Conservation (phyloP, 1,140 invertebrate genomes). For the Halesus radiatus region DNA sequence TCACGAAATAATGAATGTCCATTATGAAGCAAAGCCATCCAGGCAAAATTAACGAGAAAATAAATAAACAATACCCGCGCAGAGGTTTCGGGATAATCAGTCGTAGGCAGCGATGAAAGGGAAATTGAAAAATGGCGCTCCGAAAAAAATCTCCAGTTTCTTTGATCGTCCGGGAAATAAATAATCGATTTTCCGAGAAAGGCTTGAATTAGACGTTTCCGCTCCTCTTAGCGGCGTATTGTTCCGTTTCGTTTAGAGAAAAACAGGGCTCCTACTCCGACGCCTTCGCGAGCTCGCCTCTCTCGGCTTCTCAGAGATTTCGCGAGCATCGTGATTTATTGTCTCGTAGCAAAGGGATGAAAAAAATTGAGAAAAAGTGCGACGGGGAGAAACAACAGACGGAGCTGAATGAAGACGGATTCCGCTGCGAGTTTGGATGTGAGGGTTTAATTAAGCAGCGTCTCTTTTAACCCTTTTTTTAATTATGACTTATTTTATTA, state of each 20-base stretch:
- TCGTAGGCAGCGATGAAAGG: neutral
- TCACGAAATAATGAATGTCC: too few relatives aligned
- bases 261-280: conserved; percentile 16
- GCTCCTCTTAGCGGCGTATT: conserved; percentile 31
- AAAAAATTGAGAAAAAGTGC: conserved; percentile 29
- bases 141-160: conserved; percentile 14
- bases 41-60: conserved; percentile 8
- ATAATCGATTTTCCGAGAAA: conserved; percentile 39
- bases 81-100: neutral
- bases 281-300: neutral
- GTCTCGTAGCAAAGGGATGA: conserved; percentile 18
- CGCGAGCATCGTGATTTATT: conserved; percentile 20
- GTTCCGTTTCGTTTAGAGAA: conserved; percentile 15
- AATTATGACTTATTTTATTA: too few relatives aligned
- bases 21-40: neutral
- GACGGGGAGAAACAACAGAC: neutral
- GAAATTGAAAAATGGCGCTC: conserved; percentile 5
- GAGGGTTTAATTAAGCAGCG: too few relatives aligned
- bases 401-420: neutral
- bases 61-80: neutral
- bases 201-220: conserved; percentile 41
- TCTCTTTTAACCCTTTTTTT: too few relatives aligned
- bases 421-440: neutral
- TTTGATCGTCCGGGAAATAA: conserved; percentile 39
- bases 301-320: conserved; percentile 7